These are phyloP conservation scores for Nephrotoma guestfalica DNA, from an alignment of 2,888 invertebrate species.

Conservation along the genomic window DNA sequence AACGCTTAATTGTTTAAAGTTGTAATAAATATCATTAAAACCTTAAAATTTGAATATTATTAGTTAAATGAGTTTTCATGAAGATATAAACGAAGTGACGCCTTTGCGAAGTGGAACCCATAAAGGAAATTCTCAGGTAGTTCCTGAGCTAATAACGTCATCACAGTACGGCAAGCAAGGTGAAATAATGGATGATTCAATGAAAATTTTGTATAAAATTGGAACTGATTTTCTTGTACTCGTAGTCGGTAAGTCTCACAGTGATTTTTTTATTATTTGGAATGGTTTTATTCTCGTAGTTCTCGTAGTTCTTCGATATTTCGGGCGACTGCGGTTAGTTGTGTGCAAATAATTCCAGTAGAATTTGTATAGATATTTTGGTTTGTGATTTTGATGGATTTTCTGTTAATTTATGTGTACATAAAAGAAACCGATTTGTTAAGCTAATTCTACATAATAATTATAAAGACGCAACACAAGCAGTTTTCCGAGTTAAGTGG, in stretches of 20 bases:
- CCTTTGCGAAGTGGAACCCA: neutral
- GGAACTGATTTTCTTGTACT: neutral
- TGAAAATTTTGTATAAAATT: conserved; percentile 1
- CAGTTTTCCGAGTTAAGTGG: no score
- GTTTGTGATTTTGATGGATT: neutral
- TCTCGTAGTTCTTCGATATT: no score
- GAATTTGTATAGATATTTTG: neutral
- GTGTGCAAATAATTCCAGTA: neutral
- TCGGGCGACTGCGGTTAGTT: neutral
- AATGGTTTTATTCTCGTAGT: no score
- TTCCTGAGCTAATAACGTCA: neutral
- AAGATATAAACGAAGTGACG: conserved; percentile 1
- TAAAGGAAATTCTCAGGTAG: neutral
- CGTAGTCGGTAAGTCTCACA: neutral
- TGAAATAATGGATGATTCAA: conserved; percentile 4
- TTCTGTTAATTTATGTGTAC: neutral
- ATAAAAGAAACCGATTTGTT: no score
- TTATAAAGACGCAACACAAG: no score
- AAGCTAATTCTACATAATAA: no score
- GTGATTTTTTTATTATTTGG: neutral
- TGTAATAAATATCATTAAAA: neutral
- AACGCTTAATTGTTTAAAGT: neutral
- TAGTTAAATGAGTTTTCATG: neutral
- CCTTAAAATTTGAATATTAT: neutral
- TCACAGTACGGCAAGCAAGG: neutral